phyloP scores from a whole-genome alignment of 1,140 invertebrate species.

The Drosophila ercepeae region DNA sequence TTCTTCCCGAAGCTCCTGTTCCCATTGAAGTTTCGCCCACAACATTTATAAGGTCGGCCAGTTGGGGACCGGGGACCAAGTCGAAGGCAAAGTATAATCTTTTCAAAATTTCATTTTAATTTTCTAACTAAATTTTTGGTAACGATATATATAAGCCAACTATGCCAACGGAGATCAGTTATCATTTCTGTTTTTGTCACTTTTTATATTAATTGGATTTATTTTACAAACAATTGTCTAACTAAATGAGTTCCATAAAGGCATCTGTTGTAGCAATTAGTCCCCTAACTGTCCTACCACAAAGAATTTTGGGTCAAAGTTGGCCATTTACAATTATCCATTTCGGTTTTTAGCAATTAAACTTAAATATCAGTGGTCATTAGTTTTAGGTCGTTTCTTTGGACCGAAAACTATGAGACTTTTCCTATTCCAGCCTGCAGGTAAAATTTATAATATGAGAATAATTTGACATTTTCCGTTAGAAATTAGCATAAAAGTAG shows the following conservation, averaged over 20 bases:
- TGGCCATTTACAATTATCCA: too few species aligned
- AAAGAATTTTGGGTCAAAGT: not conserved
- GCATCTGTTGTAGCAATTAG: not conserved
- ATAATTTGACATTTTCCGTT: too few species aligned
- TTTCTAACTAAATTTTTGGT: not conserved
- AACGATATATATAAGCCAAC: slow-evolving; percentile 10
- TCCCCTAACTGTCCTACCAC: not conserved
- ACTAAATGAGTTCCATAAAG: slow-evolving; percentile 21
- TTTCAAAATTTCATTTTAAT: not conserved
- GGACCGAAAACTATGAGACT: too few species aligned
- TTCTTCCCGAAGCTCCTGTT: slow-evolving; percentile 16
- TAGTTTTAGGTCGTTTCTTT: too few species aligned
- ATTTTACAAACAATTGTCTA: slow-evolving; percentile 10
- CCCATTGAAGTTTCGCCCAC: not conserved
- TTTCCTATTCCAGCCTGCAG: too few species aligned
- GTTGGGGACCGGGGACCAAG: not conserved
- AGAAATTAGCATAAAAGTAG: not conserved
- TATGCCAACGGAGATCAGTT: slow-evolving; percentile 1
- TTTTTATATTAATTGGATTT: not conserved
- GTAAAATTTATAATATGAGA: too few species aligned
- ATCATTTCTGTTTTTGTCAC: not conserved
- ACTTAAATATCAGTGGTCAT: too few species aligned
- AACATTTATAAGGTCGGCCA: not conserved
- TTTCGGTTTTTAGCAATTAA: too few species aligned
- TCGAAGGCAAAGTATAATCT: not conserved